Base-by-base conservation (phyloP, 1,140 invertebrate genomes). In the Spodoptera litura region DNA sequence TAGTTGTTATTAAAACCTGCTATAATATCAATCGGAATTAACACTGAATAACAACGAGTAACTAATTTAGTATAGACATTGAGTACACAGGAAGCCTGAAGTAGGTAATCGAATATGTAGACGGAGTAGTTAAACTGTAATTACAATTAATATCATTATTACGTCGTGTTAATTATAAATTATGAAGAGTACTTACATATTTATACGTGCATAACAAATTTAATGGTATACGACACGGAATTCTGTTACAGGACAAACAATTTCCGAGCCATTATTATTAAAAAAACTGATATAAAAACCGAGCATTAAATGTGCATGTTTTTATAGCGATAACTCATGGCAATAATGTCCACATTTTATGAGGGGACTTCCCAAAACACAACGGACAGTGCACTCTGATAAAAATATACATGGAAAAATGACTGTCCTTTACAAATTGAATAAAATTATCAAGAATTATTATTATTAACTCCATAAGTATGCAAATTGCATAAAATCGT, bases 101-200 rank as follows among this genome's bases (percentile, higher is more conserved):
- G 31, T 31, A 31, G 4, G 31, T 31, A 31, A 31, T 31, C 2
- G 4, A 31, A 31, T 31, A 31, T 31, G 0, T 5, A 31, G 31
- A 31, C 31, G 3, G 31, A 31, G 38, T 44, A 6, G 0, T 44
- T 4, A 44, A 5, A 5, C 38, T 44, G 38, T 44, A 4, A 10
- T 6, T 44, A 49, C 10, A 38, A 20, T 44, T 31, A 31, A 38
- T 49, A 64, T 64, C 38, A 64, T 62, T 6, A 20, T 20, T 64
- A 49, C 44, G 35, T 64, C n/a, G 61, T n/a, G 61, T 64, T 64
- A 49, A 64, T 64, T 9, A 64, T 38, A 44, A 49, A 49, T 64
- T 49, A 64, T 20, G 35, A 9, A 9, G 8, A 11, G 38, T 44
- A 49, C 38, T 12, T 49, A 49, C 38, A 44, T 6, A 8, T 44